Evolutionary conservation across 2,113 vertebrate species (phyloP).

Genomic region (Malurus alboscapulatus): DNA sequence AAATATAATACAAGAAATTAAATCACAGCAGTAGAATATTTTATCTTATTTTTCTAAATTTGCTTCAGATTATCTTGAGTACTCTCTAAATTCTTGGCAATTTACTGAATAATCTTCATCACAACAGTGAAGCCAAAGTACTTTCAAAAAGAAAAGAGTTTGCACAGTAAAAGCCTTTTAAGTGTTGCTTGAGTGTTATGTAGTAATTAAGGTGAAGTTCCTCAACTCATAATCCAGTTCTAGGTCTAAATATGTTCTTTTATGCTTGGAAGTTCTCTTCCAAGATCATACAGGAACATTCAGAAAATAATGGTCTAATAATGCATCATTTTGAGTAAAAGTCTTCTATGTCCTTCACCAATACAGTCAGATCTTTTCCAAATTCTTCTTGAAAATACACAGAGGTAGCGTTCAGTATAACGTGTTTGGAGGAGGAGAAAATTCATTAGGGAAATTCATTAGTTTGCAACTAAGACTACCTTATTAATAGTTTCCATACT

Average conservation of each 20-base stretch:
- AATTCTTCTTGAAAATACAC: neutral
- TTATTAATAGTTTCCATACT: neutral
- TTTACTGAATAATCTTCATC: neutral
- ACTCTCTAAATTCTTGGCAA: neutral
- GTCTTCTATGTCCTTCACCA: neutral
- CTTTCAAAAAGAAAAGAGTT: neutral
- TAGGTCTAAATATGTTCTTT: neutral
- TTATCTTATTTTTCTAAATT: neutral
- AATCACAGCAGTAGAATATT: neutral
- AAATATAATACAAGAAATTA: neutral
- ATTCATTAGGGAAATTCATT: neutral
- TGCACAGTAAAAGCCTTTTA: neutral
- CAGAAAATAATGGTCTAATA: neutral
- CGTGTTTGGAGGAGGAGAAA: neutral
- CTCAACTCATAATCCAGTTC: neutral
- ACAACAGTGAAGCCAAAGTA: neutral
- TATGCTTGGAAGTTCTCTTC: neutral
- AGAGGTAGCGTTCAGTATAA: neutral
- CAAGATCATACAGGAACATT: neutral
- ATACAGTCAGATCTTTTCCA: neutral
- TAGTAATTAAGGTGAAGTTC: neutral
- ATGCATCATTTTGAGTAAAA: neutral
- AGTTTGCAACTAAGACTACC: neutral
- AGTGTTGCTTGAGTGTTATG: neutral
- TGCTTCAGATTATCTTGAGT: neutral